These are phyloP conservation scores for Okamejei kenojei DNA, from an alignment of 2,797 vertebrate species.

Conservation along the genomic window DNA sequence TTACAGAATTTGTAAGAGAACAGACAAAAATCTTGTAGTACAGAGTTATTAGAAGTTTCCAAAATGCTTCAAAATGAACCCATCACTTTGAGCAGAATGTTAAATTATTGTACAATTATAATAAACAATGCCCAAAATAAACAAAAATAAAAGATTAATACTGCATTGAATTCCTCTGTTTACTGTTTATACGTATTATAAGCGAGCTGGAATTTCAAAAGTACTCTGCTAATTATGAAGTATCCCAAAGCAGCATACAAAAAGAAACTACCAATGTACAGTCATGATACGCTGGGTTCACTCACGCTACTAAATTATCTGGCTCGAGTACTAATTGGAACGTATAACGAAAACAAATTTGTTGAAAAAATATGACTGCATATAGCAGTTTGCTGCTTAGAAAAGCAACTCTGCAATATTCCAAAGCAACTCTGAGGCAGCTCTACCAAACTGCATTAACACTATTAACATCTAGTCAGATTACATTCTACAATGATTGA, in stretches of 20 bases:
- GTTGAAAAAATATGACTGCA: not conserved
- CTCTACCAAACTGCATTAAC: not conserved
- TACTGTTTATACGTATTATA: too few relatives aligned
- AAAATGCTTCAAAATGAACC: not conserved
- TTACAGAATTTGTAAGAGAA: not conserved
- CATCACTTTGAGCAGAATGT: not conserved
- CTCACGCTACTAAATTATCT: too few relatives aligned
- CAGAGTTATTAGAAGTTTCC: not conserved
- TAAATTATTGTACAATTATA: slow-evolving; percentile 1
- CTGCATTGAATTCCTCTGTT: not conserved
- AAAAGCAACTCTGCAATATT: not conserved
- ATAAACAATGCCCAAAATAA: not conserved
- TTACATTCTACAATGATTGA: not conserved
- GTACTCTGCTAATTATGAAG: not conserved
- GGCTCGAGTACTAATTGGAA: not conserved
- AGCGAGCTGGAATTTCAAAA: not conserved
- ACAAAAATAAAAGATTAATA: not conserved
- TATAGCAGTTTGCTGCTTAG: not conserved
- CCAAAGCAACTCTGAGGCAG: not conserved
- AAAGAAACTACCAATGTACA: not conserved
- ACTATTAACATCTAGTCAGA: not conserved
- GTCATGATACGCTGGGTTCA: not conserved
- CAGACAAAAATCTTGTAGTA: not conserved
- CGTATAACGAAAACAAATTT: not conserved
- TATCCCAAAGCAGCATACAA: not conserved